phyloP scores from a whole-genome alignment of 2,888 invertebrate species.

The Schrankia costaestrigalis region DNA sequence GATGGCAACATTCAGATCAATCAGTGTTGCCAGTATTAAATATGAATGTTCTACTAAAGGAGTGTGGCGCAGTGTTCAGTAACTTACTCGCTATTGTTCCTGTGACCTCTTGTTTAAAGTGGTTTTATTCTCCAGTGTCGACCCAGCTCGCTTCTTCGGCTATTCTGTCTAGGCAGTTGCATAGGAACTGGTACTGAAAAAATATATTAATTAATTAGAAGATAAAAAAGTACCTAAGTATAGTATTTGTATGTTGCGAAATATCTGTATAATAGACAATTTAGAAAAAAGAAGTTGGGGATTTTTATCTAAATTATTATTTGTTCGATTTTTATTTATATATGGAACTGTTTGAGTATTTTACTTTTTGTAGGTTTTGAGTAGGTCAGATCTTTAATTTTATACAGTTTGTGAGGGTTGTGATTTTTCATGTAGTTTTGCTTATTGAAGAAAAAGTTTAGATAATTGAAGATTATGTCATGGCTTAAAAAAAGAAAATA shows the following conservation, averaged over 20 bases:
- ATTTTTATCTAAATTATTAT: too few relatives aligned
- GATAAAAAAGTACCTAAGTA: not conserved
- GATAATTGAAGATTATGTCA: too few relatives aligned
- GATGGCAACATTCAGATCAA: constrained; percentile 9
- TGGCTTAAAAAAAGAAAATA: too few relatives aligned
- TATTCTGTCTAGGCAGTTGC: constrained; percentile 97
- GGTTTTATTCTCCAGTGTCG: constrained; percentile 87
- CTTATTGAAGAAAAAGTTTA: too few relatives aligned
- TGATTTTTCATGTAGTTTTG: too few relatives aligned
- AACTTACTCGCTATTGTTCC: constrained; percentile 22
- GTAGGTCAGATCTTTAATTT: too few relatives aligned
- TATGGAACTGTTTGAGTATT: too few relatives aligned
- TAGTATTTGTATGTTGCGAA: not conserved
- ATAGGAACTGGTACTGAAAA: constrained; percentile 91
- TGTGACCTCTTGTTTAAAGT: not conserved
- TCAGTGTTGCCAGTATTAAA: constrained; percentile 8
- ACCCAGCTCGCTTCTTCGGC: constrained; percentile 94
- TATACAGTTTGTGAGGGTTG: too few relatives aligned
- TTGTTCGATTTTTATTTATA: too few relatives aligned
- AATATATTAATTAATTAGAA: constrained; percentile 2
- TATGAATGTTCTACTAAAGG: constrained; percentile 24
- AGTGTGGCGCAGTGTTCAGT: constrained; percentile 31
- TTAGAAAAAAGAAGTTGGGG: too few relatives aligned
- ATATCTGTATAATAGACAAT: not conserved
- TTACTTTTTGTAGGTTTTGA: too few relatives aligned